phyloP scores from a whole-genome alignment of 2,113 vertebrate genomes.

The Athene cunicularia region DNA sequence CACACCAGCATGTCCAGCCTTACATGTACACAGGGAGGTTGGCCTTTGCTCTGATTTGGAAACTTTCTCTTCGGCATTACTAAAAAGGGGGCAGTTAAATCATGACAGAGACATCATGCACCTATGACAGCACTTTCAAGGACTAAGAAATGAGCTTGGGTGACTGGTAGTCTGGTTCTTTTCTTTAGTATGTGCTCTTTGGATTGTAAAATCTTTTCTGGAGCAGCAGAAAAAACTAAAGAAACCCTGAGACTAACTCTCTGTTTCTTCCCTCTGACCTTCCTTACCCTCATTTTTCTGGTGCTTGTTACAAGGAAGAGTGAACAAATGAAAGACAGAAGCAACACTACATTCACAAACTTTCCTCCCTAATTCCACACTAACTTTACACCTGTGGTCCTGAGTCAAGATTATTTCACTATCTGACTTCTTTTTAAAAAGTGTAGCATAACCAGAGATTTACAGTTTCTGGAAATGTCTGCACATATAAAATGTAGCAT shows the following conservation, averaged over 20 bases:
- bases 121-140: not conserved
- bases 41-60: not conserved
- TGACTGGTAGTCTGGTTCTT: not conserved
- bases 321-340: not conserved
- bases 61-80: not conserved
- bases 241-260: not conserved
- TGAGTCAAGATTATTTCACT: not conserved
- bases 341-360: not conserved
- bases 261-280: not conserved
- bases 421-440: not conserved
- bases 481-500: not conserved
- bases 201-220: not conserved
- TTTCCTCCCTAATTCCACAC: not conserved
- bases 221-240: not conserved
- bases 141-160: not conserved
- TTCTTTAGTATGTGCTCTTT: not conserved
- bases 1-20: not conserved
- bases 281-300: not conserved
- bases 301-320: not conserved
- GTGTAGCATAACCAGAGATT: not conserved
- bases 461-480: not conserved
- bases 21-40: not conserved
- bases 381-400: not conserved
- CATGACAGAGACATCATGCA: fast-evolving
- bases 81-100: not conserved